Evolutionary conservation across 2,113 vertebrate species (phyloP).

Genomic region (Gymnogyps californianus): DNA sequence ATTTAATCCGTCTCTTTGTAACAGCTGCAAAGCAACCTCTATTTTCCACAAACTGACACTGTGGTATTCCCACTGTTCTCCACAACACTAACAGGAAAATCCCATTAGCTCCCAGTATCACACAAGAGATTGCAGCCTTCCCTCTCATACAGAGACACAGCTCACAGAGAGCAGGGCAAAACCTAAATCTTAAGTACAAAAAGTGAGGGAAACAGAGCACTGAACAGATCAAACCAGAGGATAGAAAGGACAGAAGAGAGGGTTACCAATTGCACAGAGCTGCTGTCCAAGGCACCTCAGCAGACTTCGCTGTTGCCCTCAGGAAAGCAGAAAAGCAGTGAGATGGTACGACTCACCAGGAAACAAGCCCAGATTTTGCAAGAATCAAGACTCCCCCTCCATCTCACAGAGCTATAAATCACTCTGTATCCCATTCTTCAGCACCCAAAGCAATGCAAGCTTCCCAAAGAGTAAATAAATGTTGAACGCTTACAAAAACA

Average conservation of each 20-base stretch:
- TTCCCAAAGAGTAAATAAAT: neutral
- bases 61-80: neutral
- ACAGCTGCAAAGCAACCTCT: neutral
- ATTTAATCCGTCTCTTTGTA: neutral
- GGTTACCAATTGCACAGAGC: neutral
- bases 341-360: neutral
- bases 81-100: neutral
- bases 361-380: neutral
- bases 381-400: neutral
- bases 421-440: neutral
- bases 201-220: neutral
- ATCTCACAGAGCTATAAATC: neutral
- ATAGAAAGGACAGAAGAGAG: neutral
- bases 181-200: neutral
- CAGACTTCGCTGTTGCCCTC: neutral
- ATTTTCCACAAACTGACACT: rapidly evolving
- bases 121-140: neutral
- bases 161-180: neutral
- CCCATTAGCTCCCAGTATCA: neutral
- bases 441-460: neutral
- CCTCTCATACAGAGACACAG: neutral
- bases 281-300: neutral
- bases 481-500: neutral
- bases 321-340: neutral
- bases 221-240: neutral